A percentile compares a stretch with the other conserved stretches of the same genome.
Evolutionary conservation across 2,797 vertebrate genomes (phyloP).

Genomic region (Poecile montanus): DNA sequence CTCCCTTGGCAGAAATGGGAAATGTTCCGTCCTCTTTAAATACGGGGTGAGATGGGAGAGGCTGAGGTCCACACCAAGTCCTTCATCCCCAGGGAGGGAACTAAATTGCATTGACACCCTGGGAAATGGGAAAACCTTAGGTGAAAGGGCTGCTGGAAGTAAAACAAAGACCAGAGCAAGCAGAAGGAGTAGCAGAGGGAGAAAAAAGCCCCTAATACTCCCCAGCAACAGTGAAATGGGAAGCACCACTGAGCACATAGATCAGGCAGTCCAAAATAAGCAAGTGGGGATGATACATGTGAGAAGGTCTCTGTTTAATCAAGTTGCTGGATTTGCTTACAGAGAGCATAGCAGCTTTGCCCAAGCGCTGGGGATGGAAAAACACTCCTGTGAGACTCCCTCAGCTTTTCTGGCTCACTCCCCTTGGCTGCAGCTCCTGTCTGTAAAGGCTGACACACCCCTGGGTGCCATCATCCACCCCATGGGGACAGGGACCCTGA

Average conservation of each 20-base stretch:
- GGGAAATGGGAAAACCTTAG: neutral
- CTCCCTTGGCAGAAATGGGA: neutral
- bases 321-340: neutral
- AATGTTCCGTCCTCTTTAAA: neutral
- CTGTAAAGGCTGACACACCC: accelerated
- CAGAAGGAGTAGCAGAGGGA: neutral
- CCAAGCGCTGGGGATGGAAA: neutral
- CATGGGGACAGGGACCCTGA: neutral
- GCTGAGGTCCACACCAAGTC: neutral
- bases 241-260: neutral
- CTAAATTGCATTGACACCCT: neutral
- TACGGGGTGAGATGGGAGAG: neutral
- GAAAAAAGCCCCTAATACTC: neutral
- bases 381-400: neutral
- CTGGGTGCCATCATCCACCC: neutral
- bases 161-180: neutral
- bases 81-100: neutral
- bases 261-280: neutral
- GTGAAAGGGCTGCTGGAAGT: neutral
- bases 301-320: neutral
- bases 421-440: neutral
- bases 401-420: neutral
- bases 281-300: accelerated
- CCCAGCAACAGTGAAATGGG: neutral
- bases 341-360: neutral